Base-by-base conservation (phyloP, 35 echinoderm and acorn worm species). In the Patiria miniata region DNA sequence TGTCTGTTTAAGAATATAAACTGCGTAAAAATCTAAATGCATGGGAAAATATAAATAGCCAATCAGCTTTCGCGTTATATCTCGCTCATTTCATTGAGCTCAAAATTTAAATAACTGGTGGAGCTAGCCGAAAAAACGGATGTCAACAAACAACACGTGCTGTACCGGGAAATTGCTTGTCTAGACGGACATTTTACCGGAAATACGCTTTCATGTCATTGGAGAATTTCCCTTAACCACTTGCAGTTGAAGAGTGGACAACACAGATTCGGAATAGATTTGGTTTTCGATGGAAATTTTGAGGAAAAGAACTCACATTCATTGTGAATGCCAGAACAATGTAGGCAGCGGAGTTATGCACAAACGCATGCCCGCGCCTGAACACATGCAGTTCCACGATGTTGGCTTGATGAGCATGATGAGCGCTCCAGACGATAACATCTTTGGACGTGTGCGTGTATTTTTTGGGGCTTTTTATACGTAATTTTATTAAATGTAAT, bases 91-190 rank as follows among this genome's bases (percentile, higher is more conserved):
- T 73, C 65, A 1, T 28, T 0, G 26, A 73, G 65, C 65, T 73
- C 65, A 73, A 73, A 73, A 73, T 73, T 73, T 73, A 34, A 73
- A 73, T 73, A 73, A 73, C 65, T 36, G 19, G 10, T 26, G 65
- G 8, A 34, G 14, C 26, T 30, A 26, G 65, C 26, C 7, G 65
- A 28, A 30, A 14, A 23, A 73, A 73, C 34, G 9, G 34, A 73
- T 23, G 34, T 36, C 21, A 73, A 73, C 65, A 30, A 47, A 30
- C 65, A 28, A 22, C 65, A 30, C 65, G 65, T 73, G 65, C 65
- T 47, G 42, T 47, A 6, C 4, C 42, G 12, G 42, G 42, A 47
- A 73, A 36, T 30, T 26, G 1, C 34, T 34, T 2, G 65, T 73
- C 65, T 73, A 73, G n/a, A 22, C 26, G 14, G 65, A 73, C 65